These are phyloP conservation scores for Parascotia fuliginaria DNA, from an alignment of 2,888 invertebrate genomes.

Conservation along the genomic window DNA sequence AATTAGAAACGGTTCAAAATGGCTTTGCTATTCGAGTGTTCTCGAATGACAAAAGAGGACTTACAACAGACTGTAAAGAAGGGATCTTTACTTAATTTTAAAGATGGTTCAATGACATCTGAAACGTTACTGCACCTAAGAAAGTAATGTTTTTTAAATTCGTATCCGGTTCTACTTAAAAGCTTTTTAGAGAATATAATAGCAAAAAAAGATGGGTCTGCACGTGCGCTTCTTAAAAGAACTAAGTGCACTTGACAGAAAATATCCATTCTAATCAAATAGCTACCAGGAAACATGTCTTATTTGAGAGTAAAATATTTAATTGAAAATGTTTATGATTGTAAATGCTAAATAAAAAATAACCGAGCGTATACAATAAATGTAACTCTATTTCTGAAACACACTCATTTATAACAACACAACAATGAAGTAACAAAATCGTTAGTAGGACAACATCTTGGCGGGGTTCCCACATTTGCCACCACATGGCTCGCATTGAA, in stretches of 20 bases:
- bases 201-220: slow-evolving; percentile 54
- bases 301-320: slow-evolving; percentile 4
- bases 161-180: slow-evolving; percentile 72
- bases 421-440: slow-evolving; percentile 80
- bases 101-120: slow-evolving; percentile 72
- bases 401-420: slow-evolving; percentile 60
- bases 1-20: slow-evolving; percentile 75
- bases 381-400: slow-evolving; percentile 51
- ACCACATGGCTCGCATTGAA: slow-evolving; percentile 80
- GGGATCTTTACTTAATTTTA: slow-evolving; percentile 67
- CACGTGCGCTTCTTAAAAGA: slow-evolving; percentile 51
- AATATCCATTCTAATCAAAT: slow-evolving; percentile 26
- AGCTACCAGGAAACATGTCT: slow-evolving; percentile 26
- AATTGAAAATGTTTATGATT: background rate
- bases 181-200: slow-evolving; percentile 49
- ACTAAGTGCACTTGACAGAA: slow-evolving; percentile 28
- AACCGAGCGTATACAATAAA: slow-evolving; percentile 32
- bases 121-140: slow-evolving; percentile 57
- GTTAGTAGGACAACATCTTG: slow-evolving; percentile 81
- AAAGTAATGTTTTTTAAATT: slow-evolving; percentile 68
- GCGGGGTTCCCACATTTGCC: slow-evolving; percentile 84
- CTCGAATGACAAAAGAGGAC: slow-evolving; percentile 78
- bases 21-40: slow-evolving; percentile 69
- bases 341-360: slow-evolving; percentile 25
- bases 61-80: slow-evolving; percentile 63